Evolutionary conservation across 2,113 vertebrate species (phyloP), one percentile per base, ranked within the genome.

Genomic region (Varanus komodoensis): DNA sequence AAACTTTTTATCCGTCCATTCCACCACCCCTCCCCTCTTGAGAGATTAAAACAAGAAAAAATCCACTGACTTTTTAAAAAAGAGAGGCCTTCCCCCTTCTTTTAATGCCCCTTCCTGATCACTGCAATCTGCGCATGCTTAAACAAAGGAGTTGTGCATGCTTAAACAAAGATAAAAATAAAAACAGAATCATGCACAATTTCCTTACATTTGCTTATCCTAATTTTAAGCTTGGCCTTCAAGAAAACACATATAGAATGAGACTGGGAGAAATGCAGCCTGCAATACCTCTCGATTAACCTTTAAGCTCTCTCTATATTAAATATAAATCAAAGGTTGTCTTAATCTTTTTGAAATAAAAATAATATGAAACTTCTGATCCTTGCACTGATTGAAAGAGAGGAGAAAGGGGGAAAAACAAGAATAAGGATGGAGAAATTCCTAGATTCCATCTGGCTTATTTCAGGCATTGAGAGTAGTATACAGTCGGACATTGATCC

Each of bases 231-330:
- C 15, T 61, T 61, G 57, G 15, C 57, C 57, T 29, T 54, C 14
- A 81, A 29, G 15, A 54, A 54, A 79, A 79, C 23, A 86, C 27
- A 23, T 6, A 21, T 34, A 61, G n/a, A 34, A 82, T 67, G 48
- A 87, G 75, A 89, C 71, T 75, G 82, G 87, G 34, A 82, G 88
- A 88, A 94, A 87, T 84, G 75, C 89, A 94, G 92, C 89, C 88
- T 82, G 68, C 89, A 91, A 95, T 93, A 67, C 64, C 82, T 91
- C 75, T 50, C 91, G 87, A 87, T 95, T 94, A 95, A 94, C 95
- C 94, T 95, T 94, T 95, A 93, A 95, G 92, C 64, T 27, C 48
- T 84, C 71, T 94, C 93, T 95, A 92, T 95, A 95, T 95, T 94
- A 94, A 89, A 84, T 48, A 34, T 69, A 83, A 83, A 87, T 83